Evolutionary conservation across 2,888 invertebrate genomes (phyloP).

Genomic region (Protodeltote pygarga): DNA sequence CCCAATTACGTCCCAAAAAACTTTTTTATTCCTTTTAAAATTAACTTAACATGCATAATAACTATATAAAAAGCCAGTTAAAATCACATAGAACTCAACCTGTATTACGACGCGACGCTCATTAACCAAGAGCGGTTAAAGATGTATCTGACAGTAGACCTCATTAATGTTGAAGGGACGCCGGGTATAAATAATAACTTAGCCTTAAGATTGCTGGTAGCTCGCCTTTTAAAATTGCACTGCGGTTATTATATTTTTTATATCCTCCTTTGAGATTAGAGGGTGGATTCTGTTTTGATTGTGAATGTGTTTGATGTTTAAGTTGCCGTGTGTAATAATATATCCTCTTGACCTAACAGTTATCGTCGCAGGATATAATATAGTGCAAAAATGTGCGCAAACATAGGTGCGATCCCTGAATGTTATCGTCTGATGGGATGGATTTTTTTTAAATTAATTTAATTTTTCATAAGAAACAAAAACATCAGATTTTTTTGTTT

Average conservation of each 20-base stretch:
- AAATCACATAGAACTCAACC: constrained; percentile 15
- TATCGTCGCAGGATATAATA: too few relatives aligned
- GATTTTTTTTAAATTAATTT: too few relatives aligned
- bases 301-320: too few relatives aligned
- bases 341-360: too few relatives aligned
- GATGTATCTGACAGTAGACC: constrained; percentile 63
- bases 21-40: too few relatives aligned
- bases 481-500: too few relatives aligned
- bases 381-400: too few relatives aligned
- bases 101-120: constrained; percentile 22
- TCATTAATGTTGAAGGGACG: constrained; percentile 63
- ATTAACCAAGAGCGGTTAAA: constrained; percentile 52
- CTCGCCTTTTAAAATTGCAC: constrained; percentile 29
- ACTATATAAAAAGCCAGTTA: constrained; percentile 1
- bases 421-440: too few relatives aligned
- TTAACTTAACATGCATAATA: neutral
- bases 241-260: constrained; percentile 13
- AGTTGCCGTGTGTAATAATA: too few relatives aligned
- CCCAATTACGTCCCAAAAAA: too few relatives aligned
- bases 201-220: constrained; percentile 49
- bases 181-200: constrained; percentile 68
- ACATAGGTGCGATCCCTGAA: too few relatives aligned
- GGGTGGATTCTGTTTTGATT: neutral
- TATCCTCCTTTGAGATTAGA: neutral
- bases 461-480: too few relatives aligned